Evolutionary conservation across 2,797 vertebrate genomes (phyloP).

Genomic region (Pterois miles): DNA sequence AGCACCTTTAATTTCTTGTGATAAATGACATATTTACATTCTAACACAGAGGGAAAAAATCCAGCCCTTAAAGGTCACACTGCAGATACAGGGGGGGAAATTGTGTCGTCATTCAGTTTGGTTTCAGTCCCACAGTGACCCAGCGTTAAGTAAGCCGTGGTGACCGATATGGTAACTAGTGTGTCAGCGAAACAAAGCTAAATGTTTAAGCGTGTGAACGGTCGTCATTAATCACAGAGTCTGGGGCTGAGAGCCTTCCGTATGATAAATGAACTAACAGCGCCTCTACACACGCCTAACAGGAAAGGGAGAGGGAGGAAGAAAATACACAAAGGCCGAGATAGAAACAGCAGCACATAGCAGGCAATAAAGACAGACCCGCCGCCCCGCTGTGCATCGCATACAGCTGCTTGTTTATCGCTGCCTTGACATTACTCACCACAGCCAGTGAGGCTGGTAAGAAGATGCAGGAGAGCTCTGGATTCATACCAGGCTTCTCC

Average conservation of each 20-base stretch:
- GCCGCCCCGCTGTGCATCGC: constrained; percentile 36
- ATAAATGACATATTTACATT: constrained; percentile 58
- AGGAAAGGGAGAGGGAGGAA: constrained; percentile 36
- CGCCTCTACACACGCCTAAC: constrained; percentile 61
- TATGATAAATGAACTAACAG: constrained; percentile 78
- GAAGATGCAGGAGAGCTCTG: constrained; percentile 20
- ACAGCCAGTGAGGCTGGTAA: neutral
- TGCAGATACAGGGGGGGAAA: constrained; percentile 3
- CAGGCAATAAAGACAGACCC: constrained; percentile 45
- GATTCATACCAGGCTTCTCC: constrained; percentile 25
- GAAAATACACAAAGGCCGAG: constrained; percentile 38
- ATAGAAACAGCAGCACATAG: constrained; percentile 27
- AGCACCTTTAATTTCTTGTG: constrained; percentile 2
- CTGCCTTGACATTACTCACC: constrained; percentile 47
- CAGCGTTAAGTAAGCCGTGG: constrained; percentile 65
- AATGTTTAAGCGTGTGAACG: constrained; percentile 81
- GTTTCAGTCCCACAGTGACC: constrained; percentile 55
- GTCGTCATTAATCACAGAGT: constrained; percentile 78
- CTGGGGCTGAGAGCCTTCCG: constrained; percentile 64
- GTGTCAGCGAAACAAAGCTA: constrained; percentile 80
- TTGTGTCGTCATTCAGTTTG: constrained; percentile 43
- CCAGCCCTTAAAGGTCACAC: constrained; percentile 59
- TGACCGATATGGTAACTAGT: constrained; percentile 70
- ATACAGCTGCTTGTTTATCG: constrained; percentile 46
- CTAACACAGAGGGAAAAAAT: constrained; percentile 1